Conservation (phyloP, 2,888 invertebrate species). For the Scaptomyza flava region DNA sequence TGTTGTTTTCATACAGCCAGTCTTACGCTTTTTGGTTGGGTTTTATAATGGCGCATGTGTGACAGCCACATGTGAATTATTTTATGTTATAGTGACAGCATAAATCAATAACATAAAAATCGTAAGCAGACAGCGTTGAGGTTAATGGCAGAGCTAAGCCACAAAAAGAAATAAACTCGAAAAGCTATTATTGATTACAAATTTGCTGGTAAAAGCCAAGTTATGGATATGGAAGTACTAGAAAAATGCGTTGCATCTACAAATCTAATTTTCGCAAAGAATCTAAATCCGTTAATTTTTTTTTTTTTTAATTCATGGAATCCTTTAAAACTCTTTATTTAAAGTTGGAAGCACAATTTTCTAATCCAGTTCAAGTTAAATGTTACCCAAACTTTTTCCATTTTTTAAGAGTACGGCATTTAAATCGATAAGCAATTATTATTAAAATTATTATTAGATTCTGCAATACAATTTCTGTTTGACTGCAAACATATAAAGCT, state of each 20-base stretch:
- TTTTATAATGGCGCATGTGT: constrained; percentile 74
- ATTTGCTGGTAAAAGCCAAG: constrained; percentile 1
- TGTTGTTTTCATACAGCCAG: constrained; percentile 17
- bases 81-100: constrained; percentile 55
- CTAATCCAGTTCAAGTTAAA: too few relatives aligned
- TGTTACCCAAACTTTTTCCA: too few relatives aligned
- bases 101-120: constrained; percentile 69
- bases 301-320: too few relatives aligned
- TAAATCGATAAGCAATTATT: too few relatives aligned
- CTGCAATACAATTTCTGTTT: too few relatives aligned
- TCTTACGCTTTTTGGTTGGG: constrained; percentile 19
- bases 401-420: too few relatives aligned
- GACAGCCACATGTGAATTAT: constrained; percentile 69
- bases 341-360: too few relatives aligned
- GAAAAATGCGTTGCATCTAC: neutral
- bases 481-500: too few relatives aligned
- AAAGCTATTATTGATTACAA: constrained; percentile 16
- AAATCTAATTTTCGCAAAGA: too few relatives aligned
- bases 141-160: constrained; percentile 1
- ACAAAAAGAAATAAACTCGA: neutral
- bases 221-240: neutral
- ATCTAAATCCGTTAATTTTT: too few relatives aligned
- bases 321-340: too few relatives aligned
- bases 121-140: constrained; percentile 6
- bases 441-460: too few relatives aligned